Evolutionary conservation across 2,888 invertebrate genomes (phyloP).

Genomic region (Oligia latruncula): DNA sequence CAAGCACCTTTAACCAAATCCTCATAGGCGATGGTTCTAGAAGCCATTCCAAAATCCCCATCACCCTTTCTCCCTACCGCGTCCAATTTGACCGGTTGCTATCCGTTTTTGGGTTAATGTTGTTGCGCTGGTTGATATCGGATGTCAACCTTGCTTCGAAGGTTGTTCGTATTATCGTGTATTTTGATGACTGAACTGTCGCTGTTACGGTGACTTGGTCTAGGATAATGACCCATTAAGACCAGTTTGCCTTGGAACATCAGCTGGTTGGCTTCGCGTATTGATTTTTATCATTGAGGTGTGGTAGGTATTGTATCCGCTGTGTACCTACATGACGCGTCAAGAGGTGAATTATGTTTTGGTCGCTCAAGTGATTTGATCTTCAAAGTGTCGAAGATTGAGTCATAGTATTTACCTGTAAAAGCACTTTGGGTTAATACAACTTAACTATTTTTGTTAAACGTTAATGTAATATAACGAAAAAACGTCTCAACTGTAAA

Average conservation of each 20-base stretch:
- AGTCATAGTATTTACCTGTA: background rate
- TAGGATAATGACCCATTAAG: conserved; percentile 67
- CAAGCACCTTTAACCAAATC: conserved; percentile 23
- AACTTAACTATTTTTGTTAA: background rate
- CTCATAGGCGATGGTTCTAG: background rate
- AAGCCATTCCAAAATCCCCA: conserved; percentile 33
- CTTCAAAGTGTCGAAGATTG: background rate
- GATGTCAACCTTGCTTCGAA: conserved; percentile 72
- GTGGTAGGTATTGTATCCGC: conserved; percentile 35
- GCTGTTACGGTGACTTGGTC: conserved; percentile 66
- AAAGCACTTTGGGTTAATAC: background rate
- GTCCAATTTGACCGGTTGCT: conserved; percentile 67
- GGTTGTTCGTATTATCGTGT: conserved; percentile 68
- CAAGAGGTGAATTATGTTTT: conserved; percentile 23
- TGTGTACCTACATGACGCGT: conserved; percentile 17
- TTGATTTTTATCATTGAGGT: conserved; percentile 65
- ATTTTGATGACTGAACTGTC: conserved; percentile 62
- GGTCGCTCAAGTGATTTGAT: background rate
- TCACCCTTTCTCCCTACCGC: conserved; percentile 36
- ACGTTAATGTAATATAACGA: background rate
- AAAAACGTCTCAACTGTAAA: background rate
- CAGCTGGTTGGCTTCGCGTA: conserved; percentile 65
- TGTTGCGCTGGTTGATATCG: conserved; percentile 66
- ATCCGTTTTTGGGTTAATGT: conserved; percentile 73
- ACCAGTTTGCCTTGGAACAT: conserved; percentile 63